Base-by-base conservation (phyloP, 2,797 vertebrate genomes). In the Cryptoblepharus egeriae region DNA sequence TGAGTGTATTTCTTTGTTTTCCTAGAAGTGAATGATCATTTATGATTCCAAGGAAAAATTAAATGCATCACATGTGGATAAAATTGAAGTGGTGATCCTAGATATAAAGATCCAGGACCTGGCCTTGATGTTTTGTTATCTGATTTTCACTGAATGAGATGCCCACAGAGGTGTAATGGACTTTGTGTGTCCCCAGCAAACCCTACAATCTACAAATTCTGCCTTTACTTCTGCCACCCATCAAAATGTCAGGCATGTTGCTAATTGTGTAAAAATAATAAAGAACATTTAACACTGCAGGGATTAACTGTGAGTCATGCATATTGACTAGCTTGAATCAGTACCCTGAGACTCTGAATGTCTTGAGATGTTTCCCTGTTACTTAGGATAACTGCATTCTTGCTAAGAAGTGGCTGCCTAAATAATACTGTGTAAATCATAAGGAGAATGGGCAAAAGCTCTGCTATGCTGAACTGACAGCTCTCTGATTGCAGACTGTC, bases 361-460 rank as follows among this genome's bases (percentile, higher is more conserved):
- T 55, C 61, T 42, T 57, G 16, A 39, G 45, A 18, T 8, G 39
- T 72, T 58, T 45, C 77, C 73, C 75, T n/a, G 5, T 57, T 77
- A 69, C 26, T 30, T 61, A 0, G 35, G 57, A 65, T 69, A 49
- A 35, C 5, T 13, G 18, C 37, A 32, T 8, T 65, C 37, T 55
- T 8, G 13, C 63, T 75, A 52, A 68, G 32, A 6, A 15, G 64
- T 64, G 70, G 20, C 49, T 42, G 35, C 73, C 18, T 18, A 77
- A 58, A 39, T 63, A 64, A 18, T 52, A 52, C 22, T 71, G 75
- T 69, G 81, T 85, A 61, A 24, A 39, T 76, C 76, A 71, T 74
- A n/a, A 55, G 84, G 75, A 26, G 42, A 79, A n/a, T 22, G 83
- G 79, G 89, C 82, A 87, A 32, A 12, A 1, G 57, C 35, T 79